Base-by-base conservation (phyloP, 2,888 invertebrate species). In the Macropis europaea region DNA sequence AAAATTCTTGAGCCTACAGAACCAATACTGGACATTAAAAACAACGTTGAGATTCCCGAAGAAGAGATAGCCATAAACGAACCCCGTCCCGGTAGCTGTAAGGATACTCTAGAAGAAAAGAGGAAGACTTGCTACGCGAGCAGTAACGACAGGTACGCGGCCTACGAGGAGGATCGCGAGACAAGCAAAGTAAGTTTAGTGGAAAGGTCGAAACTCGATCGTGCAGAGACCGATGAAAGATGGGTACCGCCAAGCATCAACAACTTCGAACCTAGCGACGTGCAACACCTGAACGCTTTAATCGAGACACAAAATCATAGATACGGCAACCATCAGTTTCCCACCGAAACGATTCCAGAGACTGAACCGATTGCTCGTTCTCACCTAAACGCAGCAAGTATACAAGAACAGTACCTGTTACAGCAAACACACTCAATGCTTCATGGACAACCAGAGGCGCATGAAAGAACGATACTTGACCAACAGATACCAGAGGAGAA, bases 181-280 rank as follows among this genome's bases (percentile, higher is more conserved):
- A 84, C 86, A 9, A 84, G 82, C 0, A 90, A 90, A 76, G 90
- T 88, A 3, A 83, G 86, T 2, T 84, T 89, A 38, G 89, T 88
- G 3, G 89, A 90, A 15, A 86, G 90, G 34, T 89, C 90, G 32
- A 90, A 91, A 54, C 83, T 91, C 26, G 91, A 91, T 69, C 89
- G 90, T 17, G 90, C 90, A 5, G 90, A 91, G 78, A 91, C 92
- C 2, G 93, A 93, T 78, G 93, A 93, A 82, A 88, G 93, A 68
- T 94, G 93, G 93, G 93, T 93, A 11, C 93, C 93, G 15, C 93
- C 93, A 1, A 92, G 92, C 77, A 90, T 90, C 17, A 90, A 90
- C 1, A 86, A 74, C 15, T 89, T 89, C 62, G 87, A 88, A 76
- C 83, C 87, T 2, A 84, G 82, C 42, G 89, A 88, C 30, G 82